Evolutionary conservation across 2,888 invertebrate species (phyloP).

Genomic region (Podotricha telesiphe): DNA sequence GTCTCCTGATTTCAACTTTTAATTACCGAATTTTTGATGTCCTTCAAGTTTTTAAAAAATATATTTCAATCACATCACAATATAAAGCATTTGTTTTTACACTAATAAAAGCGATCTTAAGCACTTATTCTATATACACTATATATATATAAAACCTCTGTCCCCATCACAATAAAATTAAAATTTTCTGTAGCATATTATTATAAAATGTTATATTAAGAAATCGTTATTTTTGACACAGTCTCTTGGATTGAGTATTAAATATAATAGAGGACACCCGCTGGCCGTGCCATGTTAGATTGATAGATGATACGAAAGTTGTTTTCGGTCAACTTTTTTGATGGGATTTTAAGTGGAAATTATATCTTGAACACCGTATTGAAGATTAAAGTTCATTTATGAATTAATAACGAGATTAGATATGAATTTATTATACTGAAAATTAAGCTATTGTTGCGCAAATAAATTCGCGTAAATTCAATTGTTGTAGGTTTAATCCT

Average conservation of each 20-base stretch:
- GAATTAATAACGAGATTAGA: constrained; percentile 22
- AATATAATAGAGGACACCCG: constrained; percentile 73
- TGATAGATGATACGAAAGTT: constrained; percentile 73
- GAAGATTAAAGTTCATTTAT: constrained; percentile 31
- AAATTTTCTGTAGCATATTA: constrained; percentile 6
- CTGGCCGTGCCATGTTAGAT: constrained; percentile 72
- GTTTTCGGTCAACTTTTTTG: constrained; percentile 62
- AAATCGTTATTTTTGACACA: constrained; percentile 53
- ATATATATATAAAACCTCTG: background rate
- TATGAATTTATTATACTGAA: constrained; percentile 26
- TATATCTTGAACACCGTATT: constrained; percentile 54
- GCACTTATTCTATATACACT: background rate
- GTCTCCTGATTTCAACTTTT: no score
- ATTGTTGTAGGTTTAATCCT: no score
- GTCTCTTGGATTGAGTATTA: constrained; percentile 48
- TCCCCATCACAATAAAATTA: background rate
- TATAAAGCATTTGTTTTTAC: no score
- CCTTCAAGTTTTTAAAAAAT: no score
- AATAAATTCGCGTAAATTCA: background rate
- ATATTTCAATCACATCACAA: no score
- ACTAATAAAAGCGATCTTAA: no score
- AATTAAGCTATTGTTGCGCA: constrained; percentile 27
- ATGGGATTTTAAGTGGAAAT: constrained; percentile 72
- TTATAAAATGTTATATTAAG: constrained; percentile 41
- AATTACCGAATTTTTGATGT: no score